Evolutionary conservation across 2,888 invertebrate genomes (phyloP).

Genomic region (Arenicola marina): DNA sequence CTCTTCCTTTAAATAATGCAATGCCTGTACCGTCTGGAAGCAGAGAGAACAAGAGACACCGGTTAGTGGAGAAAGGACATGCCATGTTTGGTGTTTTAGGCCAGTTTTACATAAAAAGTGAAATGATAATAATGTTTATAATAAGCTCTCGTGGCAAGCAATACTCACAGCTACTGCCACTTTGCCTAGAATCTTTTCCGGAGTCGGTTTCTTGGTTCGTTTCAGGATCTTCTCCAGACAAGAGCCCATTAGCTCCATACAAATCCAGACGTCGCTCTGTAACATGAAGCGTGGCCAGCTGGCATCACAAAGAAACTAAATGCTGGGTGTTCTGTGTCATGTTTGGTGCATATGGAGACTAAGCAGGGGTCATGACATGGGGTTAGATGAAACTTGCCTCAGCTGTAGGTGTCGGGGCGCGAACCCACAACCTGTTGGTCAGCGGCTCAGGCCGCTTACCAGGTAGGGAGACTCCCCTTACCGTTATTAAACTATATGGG

Average conservation of each 20-base stretch:
- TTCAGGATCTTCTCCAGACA: slow-evolving; percentile 97
- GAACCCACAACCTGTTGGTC: too few relatives aligned
- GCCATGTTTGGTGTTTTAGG: not conserved
- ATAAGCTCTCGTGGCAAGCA: not conserved
- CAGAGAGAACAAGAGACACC: too few relatives aligned
- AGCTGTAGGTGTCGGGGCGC: too few relatives aligned
- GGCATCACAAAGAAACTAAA: too few relatives aligned
- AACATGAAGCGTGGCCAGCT: slow-evolving; percentile 22
- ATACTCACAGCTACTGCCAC: slow-evolving; percentile 89
- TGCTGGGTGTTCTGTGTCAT: too few relatives aligned
- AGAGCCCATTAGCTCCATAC: slow-evolving; percentile 99
- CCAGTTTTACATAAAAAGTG: not conserved
- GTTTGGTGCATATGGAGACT: too few relatives aligned
- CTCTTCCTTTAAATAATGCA: slow-evolving; percentile 94
- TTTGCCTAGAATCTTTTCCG: slow-evolving; percentile 94
- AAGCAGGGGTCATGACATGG: too few relatives aligned
- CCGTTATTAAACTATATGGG: too few relatives aligned
- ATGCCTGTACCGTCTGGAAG: slow-evolving; percentile 71
- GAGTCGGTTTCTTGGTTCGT: slow-evolving; percentile 77
- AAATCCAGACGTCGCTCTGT: slow-evolving; percentile 91
- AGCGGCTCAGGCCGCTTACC: too few relatives aligned
- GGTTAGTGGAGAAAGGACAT: too few relatives aligned
- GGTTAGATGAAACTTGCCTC: too few relatives aligned
- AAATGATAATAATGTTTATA: not conserved
- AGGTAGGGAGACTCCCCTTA: too few relatives aligned